Percentiles rank a stretch among this genome's conserved stretches.
These are phyloP conservation scores for Phymorhynchus buccinoides DNA, from an alignment of 1,140 invertebrate genomes.

Conservation along the genomic window DNA sequence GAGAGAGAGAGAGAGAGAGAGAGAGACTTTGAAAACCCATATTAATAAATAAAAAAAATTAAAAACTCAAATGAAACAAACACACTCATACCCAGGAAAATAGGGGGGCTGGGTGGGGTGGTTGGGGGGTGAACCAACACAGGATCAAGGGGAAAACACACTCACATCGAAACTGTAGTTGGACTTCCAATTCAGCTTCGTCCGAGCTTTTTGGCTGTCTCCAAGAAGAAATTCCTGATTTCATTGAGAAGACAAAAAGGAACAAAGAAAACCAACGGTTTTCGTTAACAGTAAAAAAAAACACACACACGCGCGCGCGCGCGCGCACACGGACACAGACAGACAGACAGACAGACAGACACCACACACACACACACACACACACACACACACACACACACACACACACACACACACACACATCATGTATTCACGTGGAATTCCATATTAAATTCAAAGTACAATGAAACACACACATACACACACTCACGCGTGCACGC, in stretches of 20 bases:
- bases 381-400: background rate
- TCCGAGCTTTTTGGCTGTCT: conserved; percentile 90
- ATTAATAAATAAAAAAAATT: too few species aligned
- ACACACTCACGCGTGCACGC: background rate
- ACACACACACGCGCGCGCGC: too few species aligned
- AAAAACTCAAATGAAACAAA: too few species aligned
- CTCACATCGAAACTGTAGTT: conserved; percentile 86
- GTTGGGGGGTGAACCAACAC: conserved; percentile 11
- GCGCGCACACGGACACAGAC: background rate
- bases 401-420: background rate
- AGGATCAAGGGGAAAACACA: background rate
- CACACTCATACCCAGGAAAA: too few species aligned
- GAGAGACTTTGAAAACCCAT: too few species aligned
- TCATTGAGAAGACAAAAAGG: conserved; percentile 33
- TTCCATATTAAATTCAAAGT: too few species aligned
- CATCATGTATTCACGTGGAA: too few species aligned
- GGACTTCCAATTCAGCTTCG: conserved; percentile 89
- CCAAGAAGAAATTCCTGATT: conserved; percentile 89
- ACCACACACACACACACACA: background rate
- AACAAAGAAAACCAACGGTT: too few species aligned
- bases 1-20: too few species aligned
- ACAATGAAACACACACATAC: conserved; percentile 3
- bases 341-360: background rate
- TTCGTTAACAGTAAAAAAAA: too few species aligned
- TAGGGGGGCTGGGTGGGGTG: background rate